A percentile compares a stretch with the other conserved stretches of the same genome.
phyloP scores from a whole-genome alignment of 2,797 vertebrate genomes.

The Cirrhinus mrigala region DNA sequence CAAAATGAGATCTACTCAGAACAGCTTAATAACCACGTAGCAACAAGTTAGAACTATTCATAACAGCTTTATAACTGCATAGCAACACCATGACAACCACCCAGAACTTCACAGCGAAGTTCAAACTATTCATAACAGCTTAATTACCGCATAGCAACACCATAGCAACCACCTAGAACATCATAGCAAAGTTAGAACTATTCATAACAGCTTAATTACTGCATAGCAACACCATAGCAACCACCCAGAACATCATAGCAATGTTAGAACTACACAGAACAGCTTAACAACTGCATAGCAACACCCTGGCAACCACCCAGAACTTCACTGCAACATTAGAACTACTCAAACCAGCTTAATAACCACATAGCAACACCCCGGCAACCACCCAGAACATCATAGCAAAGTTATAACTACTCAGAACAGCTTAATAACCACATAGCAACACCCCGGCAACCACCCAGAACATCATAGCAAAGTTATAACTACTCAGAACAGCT shows the following conservation, averaged over 20 bases:
- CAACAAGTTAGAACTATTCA: background rate
- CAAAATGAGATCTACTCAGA: background rate
- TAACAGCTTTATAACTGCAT: background rate
- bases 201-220: background rate
- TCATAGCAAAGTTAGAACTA: too few species aligned
- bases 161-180: background rate
- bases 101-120: background rate
- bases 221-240: background rate
- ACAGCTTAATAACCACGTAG: background rate
- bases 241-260: background rate
- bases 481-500: too few species aligned
- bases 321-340: background rate
- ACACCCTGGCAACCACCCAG: background rate
- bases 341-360: background rate
- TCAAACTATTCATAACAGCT: background rate
- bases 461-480: too few species aligned
- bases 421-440: background rate
- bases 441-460: too few species aligned
- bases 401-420: background rate
- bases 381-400: background rate
- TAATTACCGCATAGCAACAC: background rate
- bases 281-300: background rate
- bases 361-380: background rate
- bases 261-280: background rate
- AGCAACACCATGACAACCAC: background rate